Conservation (phyloP, 2,113 vertebrate species). For the Ursus arctos region DNA sequence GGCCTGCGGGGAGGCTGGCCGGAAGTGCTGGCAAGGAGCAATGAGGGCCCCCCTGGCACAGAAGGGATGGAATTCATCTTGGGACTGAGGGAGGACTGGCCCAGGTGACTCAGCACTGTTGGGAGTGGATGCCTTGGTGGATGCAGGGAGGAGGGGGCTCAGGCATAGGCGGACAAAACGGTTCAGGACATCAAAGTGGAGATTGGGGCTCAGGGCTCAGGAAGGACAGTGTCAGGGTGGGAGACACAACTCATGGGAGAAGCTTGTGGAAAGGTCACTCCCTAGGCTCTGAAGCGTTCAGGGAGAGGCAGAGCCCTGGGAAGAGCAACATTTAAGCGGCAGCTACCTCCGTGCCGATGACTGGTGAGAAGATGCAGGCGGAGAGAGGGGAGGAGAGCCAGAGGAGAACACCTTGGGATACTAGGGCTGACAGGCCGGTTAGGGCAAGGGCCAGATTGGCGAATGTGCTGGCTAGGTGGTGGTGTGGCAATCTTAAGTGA, state of each 20-base stretch:
- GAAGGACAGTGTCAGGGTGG: background rate
- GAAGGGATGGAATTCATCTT: background rate
- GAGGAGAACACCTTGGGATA: background rate
- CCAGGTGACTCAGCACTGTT: background rate
- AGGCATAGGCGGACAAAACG: background rate
- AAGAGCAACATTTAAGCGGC: background rate
- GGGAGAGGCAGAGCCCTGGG: background rate
- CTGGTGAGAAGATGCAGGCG: background rate
- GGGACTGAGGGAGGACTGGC: background rate
- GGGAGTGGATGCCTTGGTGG: background rate
- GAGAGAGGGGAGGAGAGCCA: background rate
- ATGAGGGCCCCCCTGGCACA: background rate
- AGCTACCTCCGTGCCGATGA: background rate
- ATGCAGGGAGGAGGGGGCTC: background rate
- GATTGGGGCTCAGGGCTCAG: background rate
- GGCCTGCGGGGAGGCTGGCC: background rate
- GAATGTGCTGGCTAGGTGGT: background rate
- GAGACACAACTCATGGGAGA: background rate
- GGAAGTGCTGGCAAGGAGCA: background rate
- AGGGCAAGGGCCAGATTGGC: background rate
- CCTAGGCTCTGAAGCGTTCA: background rate
- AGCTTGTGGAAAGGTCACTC: background rate
- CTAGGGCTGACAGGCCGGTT: background rate
- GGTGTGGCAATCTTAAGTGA: background rate
- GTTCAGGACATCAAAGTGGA: background rate